phyloP scores from a whole-genome alignment of 92 coral and sea anemone genomes.

The Anthopleura xanthogrammica region DNA sequence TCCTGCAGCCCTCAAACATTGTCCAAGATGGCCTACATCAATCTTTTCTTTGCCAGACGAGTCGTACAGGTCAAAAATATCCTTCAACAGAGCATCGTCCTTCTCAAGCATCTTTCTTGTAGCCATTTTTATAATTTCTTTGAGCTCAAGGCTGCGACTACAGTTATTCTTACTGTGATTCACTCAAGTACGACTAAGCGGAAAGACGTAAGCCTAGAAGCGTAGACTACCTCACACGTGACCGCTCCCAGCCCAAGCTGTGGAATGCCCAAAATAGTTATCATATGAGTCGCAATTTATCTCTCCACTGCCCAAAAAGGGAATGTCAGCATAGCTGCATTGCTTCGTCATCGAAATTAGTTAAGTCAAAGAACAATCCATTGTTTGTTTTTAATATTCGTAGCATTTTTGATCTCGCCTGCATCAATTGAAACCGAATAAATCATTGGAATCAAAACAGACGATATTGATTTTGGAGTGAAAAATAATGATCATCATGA shows the following conservation, averaged over 20 bases:
- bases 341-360: background rate
- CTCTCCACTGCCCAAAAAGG: background rate
- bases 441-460: background rate
- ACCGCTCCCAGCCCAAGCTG: background rate
- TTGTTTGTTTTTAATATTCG: background rate
- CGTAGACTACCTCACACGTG: slow-evolving; percentile 2
- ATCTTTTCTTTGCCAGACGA: slow-evolving; percentile 81
- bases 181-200: slow-evolving; percentile 1
- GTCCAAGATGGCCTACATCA: slow-evolving; percentile 72
- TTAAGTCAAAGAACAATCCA: background rate
- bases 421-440: background rate
- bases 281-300: background rate
- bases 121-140: slow-evolving; percentile 20
- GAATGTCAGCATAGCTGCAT: background rate
- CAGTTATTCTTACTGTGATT: background rate
- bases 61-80: slow-evolving; percentile 85
- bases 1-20: slow-evolving; percentile 86
- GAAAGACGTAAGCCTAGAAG: slow-evolving; percentile 21
- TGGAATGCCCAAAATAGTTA: background rate
- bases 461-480: background rate
- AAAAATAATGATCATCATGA: background rate
- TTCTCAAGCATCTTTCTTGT: slow-evolving; percentile 64
- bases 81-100: slow-evolving; percentile 81
- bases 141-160: background rate
- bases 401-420: background rate